Percentiles rank a stretch among this genome's conserved stretches.
Evolutionary conservation across 2,888 invertebrate species (phyloP).

Genomic region (Macropis europaea): DNA sequence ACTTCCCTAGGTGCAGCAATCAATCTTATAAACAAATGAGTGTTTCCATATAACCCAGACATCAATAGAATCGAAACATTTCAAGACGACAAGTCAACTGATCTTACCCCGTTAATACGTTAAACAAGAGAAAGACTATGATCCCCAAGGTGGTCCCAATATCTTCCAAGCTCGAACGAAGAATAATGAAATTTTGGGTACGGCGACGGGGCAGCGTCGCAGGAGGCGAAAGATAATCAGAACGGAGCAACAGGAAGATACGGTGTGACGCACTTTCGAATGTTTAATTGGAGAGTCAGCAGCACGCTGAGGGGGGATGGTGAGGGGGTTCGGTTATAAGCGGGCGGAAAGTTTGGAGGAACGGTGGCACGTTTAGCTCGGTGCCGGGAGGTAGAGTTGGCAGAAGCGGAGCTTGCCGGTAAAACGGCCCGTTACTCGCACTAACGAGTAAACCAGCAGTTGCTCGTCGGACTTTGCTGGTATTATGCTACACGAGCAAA

Average conservation of each 20-base stretch:
- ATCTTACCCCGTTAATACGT: too few species aligned
- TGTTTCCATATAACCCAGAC: too few species aligned
- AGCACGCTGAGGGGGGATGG: not conserved
- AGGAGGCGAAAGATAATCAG: not conserved
- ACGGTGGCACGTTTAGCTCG: slow-evolving; percentile 48
- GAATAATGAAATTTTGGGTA: too few species aligned
- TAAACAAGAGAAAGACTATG: too few species aligned
- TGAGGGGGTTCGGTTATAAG: slow-evolving; percentile 18
- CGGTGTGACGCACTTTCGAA: slow-evolving; percentile 36
- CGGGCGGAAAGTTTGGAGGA: slow-evolving; percentile 54
- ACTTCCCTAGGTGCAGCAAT: too few species aligned
- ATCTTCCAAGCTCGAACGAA: too few species aligned
- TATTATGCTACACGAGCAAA: slow-evolving; percentile 68
- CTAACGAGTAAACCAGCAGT: slow-evolving; percentile 67
- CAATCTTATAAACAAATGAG: too few species aligned
- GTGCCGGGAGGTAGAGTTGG: slow-evolving; percentile 25
- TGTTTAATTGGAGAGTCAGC: slow-evolving; percentile 59
- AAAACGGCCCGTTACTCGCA: slow-evolving; percentile 66
- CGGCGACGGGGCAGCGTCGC: too few species aligned
- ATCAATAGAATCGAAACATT: too few species aligned
- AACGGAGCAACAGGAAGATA: slow-evolving; percentile 33
- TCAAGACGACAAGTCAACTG: too few species aligned
- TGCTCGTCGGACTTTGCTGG: slow-evolving; percentile 65
- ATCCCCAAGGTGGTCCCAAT: too few species aligned
- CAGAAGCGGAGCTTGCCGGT: slow-evolving; percentile 39